A percentile compares a stretch with the other conserved stretches of the same genome.
Evolutionary conservation across 1,140 invertebrate genomes (phyloP).

Genomic region (Varroa destructor): DNA sequence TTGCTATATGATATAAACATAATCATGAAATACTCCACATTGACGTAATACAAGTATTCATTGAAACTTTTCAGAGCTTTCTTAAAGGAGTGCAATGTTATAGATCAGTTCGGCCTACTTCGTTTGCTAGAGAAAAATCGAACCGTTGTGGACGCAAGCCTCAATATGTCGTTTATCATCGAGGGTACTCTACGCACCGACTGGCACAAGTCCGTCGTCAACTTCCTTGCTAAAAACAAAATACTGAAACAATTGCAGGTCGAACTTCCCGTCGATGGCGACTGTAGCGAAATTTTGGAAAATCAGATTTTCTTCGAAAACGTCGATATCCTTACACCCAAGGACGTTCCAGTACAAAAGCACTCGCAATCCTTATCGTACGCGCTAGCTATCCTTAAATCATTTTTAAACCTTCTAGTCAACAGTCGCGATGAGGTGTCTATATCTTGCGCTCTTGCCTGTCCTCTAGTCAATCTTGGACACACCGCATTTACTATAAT

Average conservation of each 20-base stretch:
- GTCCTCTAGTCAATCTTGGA: conserved; percentile 39
- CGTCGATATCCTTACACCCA: background rate
- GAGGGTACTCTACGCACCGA: background rate
- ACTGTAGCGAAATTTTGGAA: background rate
- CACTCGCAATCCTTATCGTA: conserved; percentile 18
- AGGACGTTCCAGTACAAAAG: background rate
- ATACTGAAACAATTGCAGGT: background rate
- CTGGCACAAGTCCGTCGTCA: background rate
- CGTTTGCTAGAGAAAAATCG: conserved; percentile 1
- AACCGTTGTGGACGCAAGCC: background rate
- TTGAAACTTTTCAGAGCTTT: background rate
- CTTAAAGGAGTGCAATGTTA: conserved; percentile 18
- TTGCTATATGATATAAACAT: too few relatives aligned
- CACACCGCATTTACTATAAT: conserved; percentile 41
- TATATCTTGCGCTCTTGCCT: conserved; percentile 39
- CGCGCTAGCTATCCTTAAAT: conserved; percentile 10
- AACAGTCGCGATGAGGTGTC: conserved; percentile 41
- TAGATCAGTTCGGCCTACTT: conserved; percentile 16
- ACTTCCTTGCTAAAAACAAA: conserved; percentile 7
- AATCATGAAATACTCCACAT: too few relatives aligned
- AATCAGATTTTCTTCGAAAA: conserved; percentile 7
- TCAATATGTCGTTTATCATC: conserved; percentile 4
- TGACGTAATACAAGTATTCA: background rate
- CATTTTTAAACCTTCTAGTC: conserved; percentile 39
- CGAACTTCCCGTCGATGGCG: conserved; percentile 9